Evolutionary conservation across 2,797 vertebrate species (phyloP), one percentile per base, ranked within the genome.

Genomic region (Crenuchus spilurus): DNA sequence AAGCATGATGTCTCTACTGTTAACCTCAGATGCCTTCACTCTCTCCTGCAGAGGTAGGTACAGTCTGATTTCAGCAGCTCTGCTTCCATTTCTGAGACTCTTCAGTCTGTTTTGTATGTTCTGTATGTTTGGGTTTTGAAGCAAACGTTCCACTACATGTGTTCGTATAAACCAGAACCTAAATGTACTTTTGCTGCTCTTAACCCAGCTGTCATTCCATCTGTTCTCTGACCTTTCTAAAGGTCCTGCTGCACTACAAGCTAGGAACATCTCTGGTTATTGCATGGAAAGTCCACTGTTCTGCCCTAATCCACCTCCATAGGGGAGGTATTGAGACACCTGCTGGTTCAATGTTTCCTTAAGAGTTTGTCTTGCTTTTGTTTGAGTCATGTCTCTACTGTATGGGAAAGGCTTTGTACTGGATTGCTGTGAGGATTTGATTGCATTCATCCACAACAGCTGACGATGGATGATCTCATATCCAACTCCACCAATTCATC

Each of bases 41-140:
- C 2, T 44, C 41, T 44, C 24, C 61, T 10, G 11, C 41, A 64
- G 20, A 46, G 61, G 61, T 64, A 44, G 61, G 61, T 46, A 11
- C 58, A n/a, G 33, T 8, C 3, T 60, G 55, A 11, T 37, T 7
- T 60, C 5, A 22, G 31, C 33, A 22, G 37, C 57, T 33, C 14
- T 13, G 49, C 13, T 28, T 52, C 10, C 55, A 4, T 30, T 18
- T 33, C 6, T 13, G 10, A 24, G 18, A 1, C 18, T 22, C n/a
- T n/a, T n/a, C n/a, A n/a, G n/a, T n/a, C 33, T 11, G 9, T 60
- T 22, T 37, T 60, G 20, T 18, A 10, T 60, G 20, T 39, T 46
- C 1, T 13, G 3, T 41, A 0, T 14, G 3, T 41, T 42, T n/a
- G 9, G 2, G 14, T 16, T 26, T 28, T 11, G 28, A 1, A 6